Evolutionary conservation across 2,797 vertebrate species (phyloP).

Genomic region (Rhinella marina): DNA sequence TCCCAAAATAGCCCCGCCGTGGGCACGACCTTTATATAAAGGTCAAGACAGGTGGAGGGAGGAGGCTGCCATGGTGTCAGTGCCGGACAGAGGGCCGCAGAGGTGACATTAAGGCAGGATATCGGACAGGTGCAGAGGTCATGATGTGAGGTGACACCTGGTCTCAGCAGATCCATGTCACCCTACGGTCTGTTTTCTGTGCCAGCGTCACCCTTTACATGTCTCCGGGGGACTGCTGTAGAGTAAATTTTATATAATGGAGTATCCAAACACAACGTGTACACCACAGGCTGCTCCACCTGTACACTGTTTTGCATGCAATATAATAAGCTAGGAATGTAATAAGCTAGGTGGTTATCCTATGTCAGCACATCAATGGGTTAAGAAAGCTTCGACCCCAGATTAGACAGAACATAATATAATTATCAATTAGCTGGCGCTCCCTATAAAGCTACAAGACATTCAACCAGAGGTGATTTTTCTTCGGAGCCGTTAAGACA

Average conservation of each 20-base stretch:
- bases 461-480: too few species aligned
- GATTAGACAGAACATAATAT: too few species aligned
- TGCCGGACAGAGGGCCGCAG: not conserved
- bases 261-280: not conserved
- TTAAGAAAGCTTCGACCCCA: too few species aligned
- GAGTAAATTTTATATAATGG: not conserved
- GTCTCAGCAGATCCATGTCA: not conserved
- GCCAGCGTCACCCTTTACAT: not conserved
- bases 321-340: not conserved
- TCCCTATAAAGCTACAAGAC: too few species aligned
- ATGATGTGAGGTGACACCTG: not conserved
- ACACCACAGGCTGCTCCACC: too few species aligned
- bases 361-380: too few species aligned
- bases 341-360: too few species aligned
- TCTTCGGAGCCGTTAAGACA: too few species aligned
- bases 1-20: conserved; percentile 76
- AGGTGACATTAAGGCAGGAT: not conserved
- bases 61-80: conserved; percentile 25
- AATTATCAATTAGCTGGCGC: too few species aligned
- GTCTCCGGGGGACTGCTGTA: not conserved
- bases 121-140: conserved; percentile 37
- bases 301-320: too few species aligned
- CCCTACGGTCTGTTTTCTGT: not conserved
- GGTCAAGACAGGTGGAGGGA: conserved; percentile 63
- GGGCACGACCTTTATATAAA: conserved; percentile 77